Evolutionary conservation across 2,797 vertebrate genomes (phyloP), one percentile per base, ranked within the genome.

Genomic region (Sebastes nivosus): DNA sequence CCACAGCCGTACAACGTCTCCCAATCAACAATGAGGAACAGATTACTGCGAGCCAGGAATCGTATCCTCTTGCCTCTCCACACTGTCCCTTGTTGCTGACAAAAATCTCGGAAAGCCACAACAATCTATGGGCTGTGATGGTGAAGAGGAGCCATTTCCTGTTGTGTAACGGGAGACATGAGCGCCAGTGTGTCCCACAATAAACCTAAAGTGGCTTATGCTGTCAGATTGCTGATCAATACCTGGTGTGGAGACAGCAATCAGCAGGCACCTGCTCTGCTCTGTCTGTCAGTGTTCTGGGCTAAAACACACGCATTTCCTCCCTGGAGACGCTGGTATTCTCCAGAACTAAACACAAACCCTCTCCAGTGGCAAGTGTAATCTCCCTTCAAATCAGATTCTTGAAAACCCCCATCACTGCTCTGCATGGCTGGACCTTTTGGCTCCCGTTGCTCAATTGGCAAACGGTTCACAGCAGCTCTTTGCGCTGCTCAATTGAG

Each of bases 1-100:
- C 95, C 95, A 95, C 82, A 88, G 91, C 93, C 92, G 87, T 93
- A 92, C 88, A 84, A 92, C 82, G 90, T 95, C 93, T 95, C 93
- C 94, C 91, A 93, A 94, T 95, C 93, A 93, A 81, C 94, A 95
- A 93, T 92, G 93, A 95, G 92, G 94, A 95, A 93, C 94, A 95
- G 94, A 95, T 93, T 91, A 90, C 78, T 83, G 86, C 16, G 81
- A 91, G 89, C 91, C 91, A 94, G 92, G 88, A 93, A 86, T 88
- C 72, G 86, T 92, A 91, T 93, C 90, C 92, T 94, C 87, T 84
- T 83, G 87, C 86, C 76, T 90, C 83, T 84, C 83, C 86, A 57
- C 83, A 27, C 88, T 92, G 91, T 93, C 91, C 93, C 91, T 74
- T 77, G 91, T 88, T 92, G 85, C 89, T 84, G 86, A 93, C 92